These are phyloP conservation scores for Asarcornis scutulata DNA, from an alignment of 2,113 vertebrate species.

Conservation along the genomic window DNA sequence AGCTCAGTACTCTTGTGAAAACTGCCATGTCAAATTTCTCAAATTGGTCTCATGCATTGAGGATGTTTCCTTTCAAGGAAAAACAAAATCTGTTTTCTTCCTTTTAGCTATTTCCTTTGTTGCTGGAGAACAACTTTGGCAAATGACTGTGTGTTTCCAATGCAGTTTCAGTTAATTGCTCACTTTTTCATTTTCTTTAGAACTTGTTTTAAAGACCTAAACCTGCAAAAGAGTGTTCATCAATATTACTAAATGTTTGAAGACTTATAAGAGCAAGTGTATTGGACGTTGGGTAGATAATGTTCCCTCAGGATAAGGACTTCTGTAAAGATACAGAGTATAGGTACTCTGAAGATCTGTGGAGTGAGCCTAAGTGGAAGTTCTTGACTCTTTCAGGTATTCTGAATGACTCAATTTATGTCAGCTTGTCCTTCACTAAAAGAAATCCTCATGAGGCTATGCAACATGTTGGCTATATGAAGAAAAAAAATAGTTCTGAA, in stretches of 20 bases:
- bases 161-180: background rate
- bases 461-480: background rate
- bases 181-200: background rate
- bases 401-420: conserved; percentile 45
- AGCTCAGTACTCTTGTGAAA: background rate
- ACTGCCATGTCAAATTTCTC: background rate
- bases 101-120: background rate
- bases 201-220: background rate
- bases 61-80: background rate
- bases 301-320: background rate
- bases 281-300: background rate
- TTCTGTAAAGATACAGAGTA: background rate
- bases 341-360: background rate
- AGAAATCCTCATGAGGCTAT: background rate
- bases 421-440: conserved; percentile 44
- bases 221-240: background rate
- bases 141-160: background rate
- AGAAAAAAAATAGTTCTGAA: background rate
- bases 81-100: background rate
- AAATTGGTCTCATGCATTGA: background rate
- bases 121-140: background rate
- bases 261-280: background rate
- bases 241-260: background rate
- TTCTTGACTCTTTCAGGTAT: conserved; percentile 77
- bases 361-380: background rate